Evolutionary conservation across 1,140 invertebrate genomes (phyloP), one percentile per base, ranked within the genome.

Genomic region (Solen grandis): DNA sequence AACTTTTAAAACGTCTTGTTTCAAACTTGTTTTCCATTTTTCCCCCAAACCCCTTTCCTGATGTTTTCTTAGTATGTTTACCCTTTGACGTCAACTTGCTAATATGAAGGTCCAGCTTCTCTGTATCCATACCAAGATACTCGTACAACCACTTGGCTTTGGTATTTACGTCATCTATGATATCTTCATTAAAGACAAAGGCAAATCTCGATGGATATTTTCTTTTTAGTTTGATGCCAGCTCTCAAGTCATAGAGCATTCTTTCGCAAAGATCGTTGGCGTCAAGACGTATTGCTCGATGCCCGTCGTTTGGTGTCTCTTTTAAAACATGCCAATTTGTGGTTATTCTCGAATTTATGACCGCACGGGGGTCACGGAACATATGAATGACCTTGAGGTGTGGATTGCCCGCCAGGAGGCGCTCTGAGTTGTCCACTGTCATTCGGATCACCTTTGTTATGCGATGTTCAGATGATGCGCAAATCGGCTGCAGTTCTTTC

Each of bases 261-360:
- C 72, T 60, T 1, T 2, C 19, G 25, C 72, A 74, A 4, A 74
- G 25, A 0, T 74, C 72, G 1, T 33, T 4, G 0, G 72, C 72
- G 14, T 74, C 55, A 13, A 10, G 3, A 1, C 27, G 35, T 14
- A 63, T 62, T 0, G 33, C 3, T 33, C 35, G 36, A 35, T 59
- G 33, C 38, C 55, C 31, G 19, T 55, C 41, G 2, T 55, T 2
- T 4, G 31, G 38, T 1, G 69, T 29, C 8, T 59, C 69, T 5
- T 63, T 41, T 16, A 74, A n/a, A 1, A 38, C 22, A 59, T 78
- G 65, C 75, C 65, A 66, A 16, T 25, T 78, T 1, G 65, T 78
- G 2, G 75, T 66, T 33, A 59, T 57, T n/a, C 62, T 4, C 16
- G 75, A 78, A 46, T 78, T 66, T 29, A 78, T 78, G 22, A 78